A percentile compares a stretch with the other conserved stretches of the same genome.
Evolutionary conservation across 2,888 invertebrate species (phyloP).

Genomic region (Tridacna crocea): DNA sequence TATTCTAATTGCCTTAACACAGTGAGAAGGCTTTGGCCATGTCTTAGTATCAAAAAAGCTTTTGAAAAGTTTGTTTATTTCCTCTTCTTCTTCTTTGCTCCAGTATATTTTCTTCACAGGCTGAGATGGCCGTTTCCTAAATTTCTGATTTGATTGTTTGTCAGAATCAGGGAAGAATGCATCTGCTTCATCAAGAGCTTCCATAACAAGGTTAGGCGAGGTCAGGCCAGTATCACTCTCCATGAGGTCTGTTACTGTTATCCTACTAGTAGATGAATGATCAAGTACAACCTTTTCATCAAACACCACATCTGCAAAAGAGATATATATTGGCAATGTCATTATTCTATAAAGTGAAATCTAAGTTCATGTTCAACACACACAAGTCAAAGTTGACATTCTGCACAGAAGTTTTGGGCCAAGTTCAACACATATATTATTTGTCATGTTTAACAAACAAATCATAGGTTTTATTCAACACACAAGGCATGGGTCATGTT

Average conservation of each 20-base stretch:
- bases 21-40: slow-evolving; percentile 11
- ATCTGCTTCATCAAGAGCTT: slow-evolving; percentile 24
- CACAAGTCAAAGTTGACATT: neutral
- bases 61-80: slow-evolving; percentile 15
- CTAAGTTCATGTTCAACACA: slow-evolving; percentile 2
- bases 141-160: slow-evolving; percentile 3
- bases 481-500: too few relatives aligned
- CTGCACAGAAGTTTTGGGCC: neutral
- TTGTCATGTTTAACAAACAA: neutral
- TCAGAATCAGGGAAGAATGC: slow-evolving; percentile 16
- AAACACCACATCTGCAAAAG: slow-evolving; percentile 1
- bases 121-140: slow-evolving; percentile 4
- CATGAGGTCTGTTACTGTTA: neutral
- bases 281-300: neutral
- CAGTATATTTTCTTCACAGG: slow-evolving; percentile 11
- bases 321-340: neutral
- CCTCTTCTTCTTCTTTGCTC: slow-evolving; percentile 19
- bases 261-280: neutral
- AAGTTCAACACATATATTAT: neutral
- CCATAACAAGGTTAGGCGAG: neutral
- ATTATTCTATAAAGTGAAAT: neutral
- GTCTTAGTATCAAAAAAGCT: slow-evolving; percentile 20
- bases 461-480: too few relatives aligned
- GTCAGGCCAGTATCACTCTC: neutral
- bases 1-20: slow-evolving; percentile 11